Evolutionary conservation across 2,797 vertebrate species (phyloP).

Genomic region (Phrynocephalus vlangalii): DNA sequence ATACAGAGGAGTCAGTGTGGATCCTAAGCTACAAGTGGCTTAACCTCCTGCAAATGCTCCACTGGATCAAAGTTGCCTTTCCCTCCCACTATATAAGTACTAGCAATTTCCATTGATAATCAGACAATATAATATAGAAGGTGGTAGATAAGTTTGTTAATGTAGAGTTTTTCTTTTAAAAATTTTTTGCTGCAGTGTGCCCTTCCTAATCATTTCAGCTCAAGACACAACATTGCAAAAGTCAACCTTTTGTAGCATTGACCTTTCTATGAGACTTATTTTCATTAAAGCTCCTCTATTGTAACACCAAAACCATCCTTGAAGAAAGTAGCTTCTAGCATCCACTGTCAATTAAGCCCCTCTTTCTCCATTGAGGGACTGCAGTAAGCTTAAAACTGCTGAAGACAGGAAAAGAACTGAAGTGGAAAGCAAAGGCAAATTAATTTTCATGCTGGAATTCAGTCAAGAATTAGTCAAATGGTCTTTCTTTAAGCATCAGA

Average conservation of each 20-base stretch:
- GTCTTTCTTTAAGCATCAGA: not conserved
- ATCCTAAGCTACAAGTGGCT: not conserved
- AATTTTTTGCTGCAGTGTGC: not conserved
- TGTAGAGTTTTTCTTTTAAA: not conserved
- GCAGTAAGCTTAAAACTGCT: not conserved
- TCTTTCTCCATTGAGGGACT: not conserved
- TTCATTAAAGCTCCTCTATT: not conserved
- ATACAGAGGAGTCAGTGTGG: not conserved
- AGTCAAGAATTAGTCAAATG: slow-evolving; percentile 9
- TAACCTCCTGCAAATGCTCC: not conserved
- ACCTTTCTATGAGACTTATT: not conserved
- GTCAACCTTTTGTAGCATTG: not conserved
- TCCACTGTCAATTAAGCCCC: not conserved
- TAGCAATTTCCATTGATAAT: not conserved
- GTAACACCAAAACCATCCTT: not conserved
- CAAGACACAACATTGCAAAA: not conserved
- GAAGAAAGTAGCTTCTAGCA: not conserved
- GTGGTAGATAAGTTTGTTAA: not conserved
- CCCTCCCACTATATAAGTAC: not conserved
- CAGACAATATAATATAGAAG: not conserved
- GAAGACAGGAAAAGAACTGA: slow-evolving; percentile 8
- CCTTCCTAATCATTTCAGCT: not conserved
- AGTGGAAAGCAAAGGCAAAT: slow-evolving; percentile 20
- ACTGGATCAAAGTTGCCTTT: not conserved
- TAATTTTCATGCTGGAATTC: slow-evolving; percentile 19